A percentile compares a stretch with the other conserved stretches of the same genome.
These are phyloP conservation scores for Tetraneura akinire DNA, from an alignment of 1,140 invertebrate genomes.

Conservation along the genomic window DNA sequence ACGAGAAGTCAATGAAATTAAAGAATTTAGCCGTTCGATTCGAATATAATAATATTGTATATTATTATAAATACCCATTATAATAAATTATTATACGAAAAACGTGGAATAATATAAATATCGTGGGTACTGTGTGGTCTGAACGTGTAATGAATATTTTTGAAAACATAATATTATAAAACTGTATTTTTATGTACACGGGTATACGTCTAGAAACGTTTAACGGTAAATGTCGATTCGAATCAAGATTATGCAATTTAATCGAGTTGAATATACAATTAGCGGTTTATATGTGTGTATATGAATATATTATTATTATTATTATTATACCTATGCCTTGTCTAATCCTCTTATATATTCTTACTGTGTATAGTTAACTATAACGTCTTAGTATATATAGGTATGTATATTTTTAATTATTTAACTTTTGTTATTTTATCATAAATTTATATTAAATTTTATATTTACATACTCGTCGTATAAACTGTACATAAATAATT, in stretches of 20 bases:
- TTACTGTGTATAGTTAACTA: neutral
- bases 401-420: neutral
- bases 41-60: neutral
- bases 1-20: neutral
- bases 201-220: neutral
- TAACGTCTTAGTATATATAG: neutral
- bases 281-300: neutral
- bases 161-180: neutral
- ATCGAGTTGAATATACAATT: conserved; percentile 25
- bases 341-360: too few species aligned
- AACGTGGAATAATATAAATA: neutral
- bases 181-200: neutral
- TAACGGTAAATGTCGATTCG: conserved; percentile 22
- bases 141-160: conserved; percentile 8
- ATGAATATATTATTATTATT: too few species aligned
- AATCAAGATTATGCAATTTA: conserved; percentile 24
- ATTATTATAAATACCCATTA: neutral
- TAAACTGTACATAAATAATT: too few species aligned
- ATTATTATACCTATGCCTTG: too few species aligned
- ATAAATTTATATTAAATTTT: too few species aligned
- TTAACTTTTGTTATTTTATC: too few species aligned
- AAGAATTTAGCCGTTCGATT: neutral
- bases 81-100: neutral
- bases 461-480: too few species aligned
- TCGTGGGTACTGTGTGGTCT: neutral